phyloP scores from a whole-genome alignment of 1,140 invertebrate species.

The Sesamia nonagrioides region DNA sequence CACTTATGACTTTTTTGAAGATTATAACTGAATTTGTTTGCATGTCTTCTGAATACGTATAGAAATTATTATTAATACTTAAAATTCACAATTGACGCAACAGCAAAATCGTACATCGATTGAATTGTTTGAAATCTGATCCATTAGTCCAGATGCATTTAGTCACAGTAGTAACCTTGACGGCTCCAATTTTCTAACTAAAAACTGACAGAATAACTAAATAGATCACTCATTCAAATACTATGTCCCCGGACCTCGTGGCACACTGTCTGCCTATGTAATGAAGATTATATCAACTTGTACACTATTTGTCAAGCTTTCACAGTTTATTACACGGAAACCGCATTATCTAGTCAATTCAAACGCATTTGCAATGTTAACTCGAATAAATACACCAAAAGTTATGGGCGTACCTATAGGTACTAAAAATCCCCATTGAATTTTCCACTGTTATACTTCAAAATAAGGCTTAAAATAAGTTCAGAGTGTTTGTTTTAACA shows the following conservation, averaged over 20 bases:
- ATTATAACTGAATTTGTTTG: neutral
- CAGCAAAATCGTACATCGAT: too few species aligned
- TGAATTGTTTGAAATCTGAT: neutral
- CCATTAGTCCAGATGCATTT: neutral
- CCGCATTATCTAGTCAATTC: conserved; percentile 16
- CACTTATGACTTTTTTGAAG: too few species aligned
- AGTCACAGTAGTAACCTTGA: neutral
- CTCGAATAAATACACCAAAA: neutral
- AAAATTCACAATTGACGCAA: too few species aligned
- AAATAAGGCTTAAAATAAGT: neutral
- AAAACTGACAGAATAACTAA: conserved; percentile 12
- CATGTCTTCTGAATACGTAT: too few species aligned
- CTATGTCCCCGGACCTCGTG: conserved; percentile 3
- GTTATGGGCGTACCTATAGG: neutral
- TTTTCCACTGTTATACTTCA: neutral
- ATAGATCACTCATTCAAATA: conserved; percentile 9
- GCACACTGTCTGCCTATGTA: conserved; percentile 10
- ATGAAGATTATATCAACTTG: conserved; percentile 19
- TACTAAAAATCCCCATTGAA: neutral
- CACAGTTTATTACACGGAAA: conserved; percentile 21
- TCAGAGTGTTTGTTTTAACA: neutral
- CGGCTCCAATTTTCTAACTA: conserved; percentile 2
- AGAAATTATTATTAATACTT: neutral
- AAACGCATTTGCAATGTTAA: conserved; percentile 15
- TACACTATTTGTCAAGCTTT: conserved; percentile 41